phyloP scores from a whole-genome alignment of 2,888 invertebrate species.

The Melangyna quadrimaculata region DNA sequence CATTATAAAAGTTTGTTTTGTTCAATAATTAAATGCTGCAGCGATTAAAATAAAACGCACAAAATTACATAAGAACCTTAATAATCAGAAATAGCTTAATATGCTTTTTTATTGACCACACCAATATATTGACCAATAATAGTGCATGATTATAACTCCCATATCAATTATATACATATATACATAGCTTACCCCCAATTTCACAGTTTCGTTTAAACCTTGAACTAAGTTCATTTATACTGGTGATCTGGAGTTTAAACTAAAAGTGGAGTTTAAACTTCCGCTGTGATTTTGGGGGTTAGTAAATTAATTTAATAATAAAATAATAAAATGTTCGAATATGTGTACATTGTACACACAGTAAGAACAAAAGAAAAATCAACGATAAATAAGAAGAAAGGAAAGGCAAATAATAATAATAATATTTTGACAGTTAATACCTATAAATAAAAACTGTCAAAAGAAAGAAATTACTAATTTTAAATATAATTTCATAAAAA shows the following conservation, averaged over 20 bases:
- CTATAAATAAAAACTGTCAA: background rate
- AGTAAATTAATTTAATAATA: no score
- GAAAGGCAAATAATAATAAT: conserved; percentile 39
- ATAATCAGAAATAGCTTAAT: conserved; percentile 15
- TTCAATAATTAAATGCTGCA: background rate
- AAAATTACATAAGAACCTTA: background rate
- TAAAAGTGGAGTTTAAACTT: no score
- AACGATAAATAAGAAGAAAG: conserved; percentile 50
- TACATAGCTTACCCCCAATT: no score
- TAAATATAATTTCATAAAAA: conserved; percentile 54
- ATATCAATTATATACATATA: no score
- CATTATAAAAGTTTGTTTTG: background rate
- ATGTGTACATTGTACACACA: background rate
- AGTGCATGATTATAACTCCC: conserved; percentile 24
- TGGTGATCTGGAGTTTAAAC: no score
- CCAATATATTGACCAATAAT: background rate
- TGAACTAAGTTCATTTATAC: no score
- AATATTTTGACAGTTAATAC: background rate
- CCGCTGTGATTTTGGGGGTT: no score
- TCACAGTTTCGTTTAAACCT: no score
- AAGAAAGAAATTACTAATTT: background rate
- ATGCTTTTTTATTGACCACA: conserved; percentile 10
- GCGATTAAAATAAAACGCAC: background rate
- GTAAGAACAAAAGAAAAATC: background rate
- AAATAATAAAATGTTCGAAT: background rate